Base-by-base conservation (phyloP, 2,113 vertebrate species). In the Paralichthys olivaceus region DNA sequence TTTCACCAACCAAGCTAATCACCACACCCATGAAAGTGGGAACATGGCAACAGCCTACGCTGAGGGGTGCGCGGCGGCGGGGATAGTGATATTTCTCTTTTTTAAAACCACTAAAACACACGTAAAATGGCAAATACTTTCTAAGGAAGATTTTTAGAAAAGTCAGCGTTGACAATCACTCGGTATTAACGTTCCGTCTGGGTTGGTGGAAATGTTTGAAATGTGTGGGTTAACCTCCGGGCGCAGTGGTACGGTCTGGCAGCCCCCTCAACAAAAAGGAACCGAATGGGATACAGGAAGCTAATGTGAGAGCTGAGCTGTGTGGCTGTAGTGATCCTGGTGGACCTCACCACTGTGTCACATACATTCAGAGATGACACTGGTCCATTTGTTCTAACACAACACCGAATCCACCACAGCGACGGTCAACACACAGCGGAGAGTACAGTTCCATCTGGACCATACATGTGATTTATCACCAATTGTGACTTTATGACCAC, bases 21-120 rank as follows among this genome's bases (percentile, higher is more conserved):
- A 94, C 94, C 94, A 95, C 94, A 95, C 94, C 94, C 94, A 94
- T 94, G 93, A 92, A 93, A 92, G 88, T 92, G 94, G 94, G 93
- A 94, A 93, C 93, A 94, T 94, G 88, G 93, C 94, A 95, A 95
- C 94, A 94, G 85, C 73, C 85, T 61, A 74, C 81, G 25, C 77
- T 1, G 74, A 84, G 92, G 93, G 93, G 92, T 81, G 87, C 3
- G 0, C 25, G 7, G 17, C 2, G 14, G 1, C 4, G 0, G 14
- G 55, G 7, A 8, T 0, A n/a, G 49, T 29, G 11, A 2, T 28
- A 59, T 63, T 72, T 34, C 1, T n/a, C n/a, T 53, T 8, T 49
- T 49, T 20, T 49, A 49, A 17, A 15, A 17, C 15, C 45, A 19
- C 45, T 19, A 20, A 49, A 40, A 12, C 37, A 13, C 45, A 49